Base-by-base conservation (phyloP, 2,888 invertebrate species). In the Lordiphosa andalusiaca region DNA sequence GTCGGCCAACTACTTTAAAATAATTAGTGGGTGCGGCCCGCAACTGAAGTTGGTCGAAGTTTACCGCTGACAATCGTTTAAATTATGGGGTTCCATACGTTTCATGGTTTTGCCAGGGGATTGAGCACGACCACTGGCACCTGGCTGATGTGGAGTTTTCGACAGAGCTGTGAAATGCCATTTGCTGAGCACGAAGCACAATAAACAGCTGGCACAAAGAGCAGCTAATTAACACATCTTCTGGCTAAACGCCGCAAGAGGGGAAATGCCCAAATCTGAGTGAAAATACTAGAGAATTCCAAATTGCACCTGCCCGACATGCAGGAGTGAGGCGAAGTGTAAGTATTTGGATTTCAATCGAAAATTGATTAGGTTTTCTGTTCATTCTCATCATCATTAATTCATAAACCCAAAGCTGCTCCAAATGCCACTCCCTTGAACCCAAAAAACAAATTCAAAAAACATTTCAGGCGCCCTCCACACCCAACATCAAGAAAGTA, bases 1-100 rank as follows among this genome's bases (percentile, higher is more conserved):
- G 77, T 70, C 72, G 56, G 63, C 61, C 74, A 77, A 77, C 74
- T 77, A 77, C 67, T 77, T 78, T 78, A 75, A 80, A 82, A 82
- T 80, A 80, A 80, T 80, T 82, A 82, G 80, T 82, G 80, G 80
- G 80, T 82, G 80, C 80, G 75, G 80, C 36, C 30, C 19, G 63
- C 64, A 73, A 73, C 56, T 57, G 47, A 44, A 64, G 60, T 69
- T 56, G 56, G 54, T 57, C 56, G 44, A 61, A 61, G 61, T 67
- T 66, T 68, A 44, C 16, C 57, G 59, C 73, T 72, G 80, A 80
- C 80, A 80, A 78, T 75, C 62, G 53, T 46, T 57, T 65, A 73
- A 80, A 82, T 78, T 80, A 73, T 71, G 73, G 76, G 67, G 69
- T 76, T 65, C 69, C 81, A 69, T 60, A 58, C 44, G 70, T 53